A percentile compares a stretch with the other conserved stretches of the same genome.
Evolutionary conservation across 2,888 invertebrate species (phyloP).

Genomic region (Oscheius myriophilus): DNA sequence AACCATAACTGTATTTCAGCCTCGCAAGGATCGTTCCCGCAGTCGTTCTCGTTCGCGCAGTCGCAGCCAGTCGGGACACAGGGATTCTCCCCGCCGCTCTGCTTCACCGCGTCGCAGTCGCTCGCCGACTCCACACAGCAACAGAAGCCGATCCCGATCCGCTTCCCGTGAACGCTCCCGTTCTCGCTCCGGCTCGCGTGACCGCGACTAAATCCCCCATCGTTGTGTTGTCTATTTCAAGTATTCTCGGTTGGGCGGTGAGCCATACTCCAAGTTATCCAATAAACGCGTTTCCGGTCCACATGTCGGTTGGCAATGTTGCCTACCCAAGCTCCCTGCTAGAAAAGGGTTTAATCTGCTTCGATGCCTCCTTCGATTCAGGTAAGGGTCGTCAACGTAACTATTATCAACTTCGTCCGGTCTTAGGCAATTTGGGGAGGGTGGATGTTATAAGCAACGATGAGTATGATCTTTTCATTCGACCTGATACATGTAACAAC

Average conservation of each 20-base stretch:
- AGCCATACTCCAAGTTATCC: neutral
- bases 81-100: constrained; percentile 29
- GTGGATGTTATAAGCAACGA: constrained; percentile 50
- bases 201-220: neutral
- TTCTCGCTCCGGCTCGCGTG: neutral
- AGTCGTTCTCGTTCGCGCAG: constrained; percentile 22
- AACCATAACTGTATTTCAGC: neutral
- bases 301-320: constrained; percentile 72
- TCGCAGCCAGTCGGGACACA: constrained; percentile 5
- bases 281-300: neutral
- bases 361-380: constrained; percentile 75
- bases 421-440: constrained; percentile 60
- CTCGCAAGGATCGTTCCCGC: constrained; percentile 13
- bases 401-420: no score
- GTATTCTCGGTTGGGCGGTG: neutral
- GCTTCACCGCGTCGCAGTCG: neutral
- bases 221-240: neutral
- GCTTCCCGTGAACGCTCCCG: neutral
- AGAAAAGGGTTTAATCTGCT: constrained; percentile 73
- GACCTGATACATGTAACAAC: constrained; percentile 95
- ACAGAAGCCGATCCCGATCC: neutral
- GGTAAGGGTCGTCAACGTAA: constrained; percentile 64
- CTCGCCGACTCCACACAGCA: no score
- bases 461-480: constrained; percentile 93
- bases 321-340: constrained; percentile 70